These are phyloP conservation scores for Pinna nobilis DNA, from an alignment of 1,140 invertebrate genomes.

Conservation along the genomic window DNA sequence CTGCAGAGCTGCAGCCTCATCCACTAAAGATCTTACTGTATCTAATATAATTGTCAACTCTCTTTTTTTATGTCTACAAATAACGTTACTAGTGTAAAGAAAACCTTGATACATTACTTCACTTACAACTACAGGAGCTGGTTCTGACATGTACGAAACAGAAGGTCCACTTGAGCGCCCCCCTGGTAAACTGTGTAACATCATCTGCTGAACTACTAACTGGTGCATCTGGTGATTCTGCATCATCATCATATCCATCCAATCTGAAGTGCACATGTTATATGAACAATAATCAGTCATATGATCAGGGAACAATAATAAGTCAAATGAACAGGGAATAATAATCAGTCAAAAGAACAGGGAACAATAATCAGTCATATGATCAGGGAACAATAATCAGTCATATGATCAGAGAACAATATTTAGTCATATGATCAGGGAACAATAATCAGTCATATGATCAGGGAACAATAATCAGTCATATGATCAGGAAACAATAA, in stretches of 20 bases:
- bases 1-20: too few species aligned
- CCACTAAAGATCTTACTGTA: too few species aligned
- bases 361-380: too few species aligned
- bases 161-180: background rate
- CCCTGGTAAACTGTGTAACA: slow-evolving; percentile 51
- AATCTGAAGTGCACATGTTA: slow-evolving; percentile 50
- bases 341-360: background rate
- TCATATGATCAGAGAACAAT: too few species aligned
- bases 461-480: too few species aligned
- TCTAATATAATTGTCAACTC: too few species aligned
- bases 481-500: too few species aligned
- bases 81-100: too few species aligned
- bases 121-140: slow-evolving; percentile 7
- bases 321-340: background rate
- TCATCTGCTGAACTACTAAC: slow-evolving; percentile 69
- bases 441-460: too few species aligned
- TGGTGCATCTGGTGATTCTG: slow-evolving; percentile 72
- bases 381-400: too few species aligned
- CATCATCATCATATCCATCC: slow-evolving; percentile 73
- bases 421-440: too few species aligned
- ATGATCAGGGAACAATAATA: background rate
- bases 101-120: background rate
- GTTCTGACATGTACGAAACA: slow-evolving; percentile 27
- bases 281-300: background rate
- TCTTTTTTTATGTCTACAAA: too few species aligned